Percentiles rank a stretch among this genome's conserved stretches.
phyloP scores from a whole-genome alignment of 1,140 invertebrate genomes.

The Heterodera carotae region DNA sequence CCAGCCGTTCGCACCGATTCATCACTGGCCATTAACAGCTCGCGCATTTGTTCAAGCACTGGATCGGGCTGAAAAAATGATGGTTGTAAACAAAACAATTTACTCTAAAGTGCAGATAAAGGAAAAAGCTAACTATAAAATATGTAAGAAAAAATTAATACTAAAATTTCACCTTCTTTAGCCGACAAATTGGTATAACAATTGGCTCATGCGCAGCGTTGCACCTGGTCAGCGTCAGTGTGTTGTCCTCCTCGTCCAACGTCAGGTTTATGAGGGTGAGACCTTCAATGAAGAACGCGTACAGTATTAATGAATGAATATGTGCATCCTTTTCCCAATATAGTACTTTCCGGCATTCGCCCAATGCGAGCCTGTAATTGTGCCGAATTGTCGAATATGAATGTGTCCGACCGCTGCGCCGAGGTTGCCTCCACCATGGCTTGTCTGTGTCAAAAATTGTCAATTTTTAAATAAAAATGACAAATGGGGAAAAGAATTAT shows the following conservation, averaged over 20 bases:
- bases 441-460: background rate
- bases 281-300: constrained; percentile 7
- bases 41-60: constrained; percentile 33
- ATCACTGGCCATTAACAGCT: constrained; percentile 31
- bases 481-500: no score
- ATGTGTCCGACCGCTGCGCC: background rate
- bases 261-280: constrained; percentile 34
- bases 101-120: no score
- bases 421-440: background rate
- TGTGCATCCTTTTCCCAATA: background rate
- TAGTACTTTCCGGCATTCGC: background rate
- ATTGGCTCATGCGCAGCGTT: constrained; percentile 33
- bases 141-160: no score
- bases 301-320: background rate
- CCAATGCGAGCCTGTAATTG: background rate
- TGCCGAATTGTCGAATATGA: background rate
- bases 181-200: constrained; percentile 14
- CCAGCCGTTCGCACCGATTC: constrained; percentile 19
- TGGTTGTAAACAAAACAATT: no score
- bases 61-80: constrained; percentile 19
- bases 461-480: no score
- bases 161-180: constrained; percentile 25
- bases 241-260: constrained; percentile 21
- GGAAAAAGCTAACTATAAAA: no score
- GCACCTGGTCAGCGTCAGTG: constrained; percentile 34